These are phyloP conservation scores for Catostomus latipinnis DNA, from an alignment of 2,797 vertebrate species.

Conservation along the genomic window DNA sequence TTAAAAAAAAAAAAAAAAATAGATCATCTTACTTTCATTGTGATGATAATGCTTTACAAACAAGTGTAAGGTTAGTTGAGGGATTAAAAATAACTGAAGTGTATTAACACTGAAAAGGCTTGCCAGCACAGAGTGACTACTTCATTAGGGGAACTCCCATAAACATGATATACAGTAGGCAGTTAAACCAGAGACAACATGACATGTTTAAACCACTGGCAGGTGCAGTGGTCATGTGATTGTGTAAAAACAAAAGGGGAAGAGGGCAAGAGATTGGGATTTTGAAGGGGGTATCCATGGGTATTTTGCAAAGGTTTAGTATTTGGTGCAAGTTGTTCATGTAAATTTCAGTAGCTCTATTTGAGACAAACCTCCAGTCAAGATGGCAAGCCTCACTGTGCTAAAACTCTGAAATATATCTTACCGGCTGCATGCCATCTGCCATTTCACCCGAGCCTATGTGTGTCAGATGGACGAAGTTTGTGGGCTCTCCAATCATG, in stretches of 20 bases:
- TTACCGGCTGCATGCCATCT: constrained; percentile 81
- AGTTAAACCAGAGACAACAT: constrained; percentile 5
- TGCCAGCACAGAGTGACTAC: too few relatives aligned
- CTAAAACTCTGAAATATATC: constrained; percentile 13
- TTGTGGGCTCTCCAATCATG: constrained; percentile 89
- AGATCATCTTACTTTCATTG: too few relatives aligned
- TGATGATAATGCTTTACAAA: too few relatives aligned
- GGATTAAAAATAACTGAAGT: too few relatives aligned
- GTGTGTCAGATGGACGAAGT: constrained; percentile 85
- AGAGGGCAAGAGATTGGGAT: background rate
- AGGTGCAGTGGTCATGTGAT: background rate
- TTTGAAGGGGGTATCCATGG: background rate
- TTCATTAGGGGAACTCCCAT: too few relatives aligned
- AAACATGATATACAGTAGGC: background rate
- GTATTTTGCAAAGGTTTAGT: background rate
- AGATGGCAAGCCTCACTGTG: background rate
- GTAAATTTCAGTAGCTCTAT: background rate
- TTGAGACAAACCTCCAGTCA: background rate
- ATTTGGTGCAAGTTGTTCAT: background rate
- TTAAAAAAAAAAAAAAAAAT: too few relatives aligned
- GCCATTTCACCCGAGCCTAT: constrained; percentile 86
- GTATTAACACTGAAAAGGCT: too few relatives aligned
- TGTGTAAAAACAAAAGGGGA: background rate
- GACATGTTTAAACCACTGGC: background rate
- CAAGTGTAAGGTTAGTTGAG: too few relatives aligned